phyloP scores from a whole-genome alignment of 2,797 vertebrate species.

The Paramormyrops hopkinsi region DNA sequence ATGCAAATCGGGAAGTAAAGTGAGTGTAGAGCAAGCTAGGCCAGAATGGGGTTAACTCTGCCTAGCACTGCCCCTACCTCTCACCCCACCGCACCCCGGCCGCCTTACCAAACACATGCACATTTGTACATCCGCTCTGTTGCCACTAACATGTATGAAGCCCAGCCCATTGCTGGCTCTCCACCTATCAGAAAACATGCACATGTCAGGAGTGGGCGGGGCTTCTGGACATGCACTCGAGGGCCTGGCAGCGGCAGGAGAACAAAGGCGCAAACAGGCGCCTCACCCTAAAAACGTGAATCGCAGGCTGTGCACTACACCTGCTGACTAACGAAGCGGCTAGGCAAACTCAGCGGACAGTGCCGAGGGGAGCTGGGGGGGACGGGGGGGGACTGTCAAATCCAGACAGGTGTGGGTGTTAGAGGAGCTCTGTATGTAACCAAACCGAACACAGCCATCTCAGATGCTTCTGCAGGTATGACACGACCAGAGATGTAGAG shows the following conservation, averaged over 20 bases:
- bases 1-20: slow-evolving; percentile 15
- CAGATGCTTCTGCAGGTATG: not conserved
- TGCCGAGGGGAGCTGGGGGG: no score
- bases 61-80: not conserved
- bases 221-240: not conserved
- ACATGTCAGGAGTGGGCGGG: not conserved
- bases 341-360: not conserved
- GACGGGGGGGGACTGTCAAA: not conserved
- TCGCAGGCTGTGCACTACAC: not conserved
- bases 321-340: not conserved
- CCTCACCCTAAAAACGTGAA: not conserved
- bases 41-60: not conserved
- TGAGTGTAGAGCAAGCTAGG: not conserved
- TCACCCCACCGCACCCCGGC: not conserved
- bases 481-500: not conserved
- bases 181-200: not conserved
- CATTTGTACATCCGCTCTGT: not conserved
- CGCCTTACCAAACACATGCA: not conserved
- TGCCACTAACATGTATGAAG: not conserved
- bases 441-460: not conserved
- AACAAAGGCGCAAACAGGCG: slow-evolving; percentile 12
- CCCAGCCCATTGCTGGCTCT: not conserved
- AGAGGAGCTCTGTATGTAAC: not conserved
- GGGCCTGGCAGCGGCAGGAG: not conserved
- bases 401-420: not conserved